These are phyloP conservation scores for Stichodactyla mertensii DNA, from an alignment of 64 coral and sea anemone genomes.

Conservation along the genomic window DNA sequence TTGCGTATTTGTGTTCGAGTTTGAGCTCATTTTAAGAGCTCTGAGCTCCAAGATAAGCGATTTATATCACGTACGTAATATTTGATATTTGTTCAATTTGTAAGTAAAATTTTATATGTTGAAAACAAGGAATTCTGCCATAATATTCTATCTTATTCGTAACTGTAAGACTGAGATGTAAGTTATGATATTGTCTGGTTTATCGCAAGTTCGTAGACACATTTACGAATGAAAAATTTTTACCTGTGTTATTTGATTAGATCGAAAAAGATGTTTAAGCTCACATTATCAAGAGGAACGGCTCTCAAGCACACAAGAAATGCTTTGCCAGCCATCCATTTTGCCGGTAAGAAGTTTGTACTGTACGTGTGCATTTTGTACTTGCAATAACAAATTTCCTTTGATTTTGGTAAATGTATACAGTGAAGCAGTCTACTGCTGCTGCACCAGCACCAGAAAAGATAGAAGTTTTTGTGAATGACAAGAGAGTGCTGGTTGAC, in stretches of 20 bases:
- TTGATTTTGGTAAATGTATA: background rate
- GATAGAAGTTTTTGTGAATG: conserved; percentile 93
- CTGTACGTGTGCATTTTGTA: background rate
- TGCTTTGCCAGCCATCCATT: conserved; percentile 14
- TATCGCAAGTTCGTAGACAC: background rate
- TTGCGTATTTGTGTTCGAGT: background rate
- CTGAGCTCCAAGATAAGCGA: conserved; percentile 5
- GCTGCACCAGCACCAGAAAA: conserved; percentile 76
- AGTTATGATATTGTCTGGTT: background rate
- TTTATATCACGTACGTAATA: background rate
- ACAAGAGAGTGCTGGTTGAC: conserved; percentile 75
- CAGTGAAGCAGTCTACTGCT: conserved; percentile 59
- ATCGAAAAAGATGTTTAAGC: conserved; percentile 1
- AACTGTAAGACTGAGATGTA: background rate
- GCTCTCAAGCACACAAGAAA: conserved; percentile 2
- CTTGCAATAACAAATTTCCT: background rate
- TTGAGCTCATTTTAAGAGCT: conserved; percentile 11
- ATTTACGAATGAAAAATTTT: background rate
- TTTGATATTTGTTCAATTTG: background rate
- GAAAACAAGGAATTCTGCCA: background rate
- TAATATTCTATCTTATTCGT: background rate
- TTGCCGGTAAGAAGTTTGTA: background rate
- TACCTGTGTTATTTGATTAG: background rate
- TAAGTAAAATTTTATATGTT: background rate
- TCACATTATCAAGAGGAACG: background rate